These are phyloP conservation scores for Drosophila kuntzei DNA, from an alignment of 2,888 invertebrate genomes.

Conservation along the genomic window DNA sequence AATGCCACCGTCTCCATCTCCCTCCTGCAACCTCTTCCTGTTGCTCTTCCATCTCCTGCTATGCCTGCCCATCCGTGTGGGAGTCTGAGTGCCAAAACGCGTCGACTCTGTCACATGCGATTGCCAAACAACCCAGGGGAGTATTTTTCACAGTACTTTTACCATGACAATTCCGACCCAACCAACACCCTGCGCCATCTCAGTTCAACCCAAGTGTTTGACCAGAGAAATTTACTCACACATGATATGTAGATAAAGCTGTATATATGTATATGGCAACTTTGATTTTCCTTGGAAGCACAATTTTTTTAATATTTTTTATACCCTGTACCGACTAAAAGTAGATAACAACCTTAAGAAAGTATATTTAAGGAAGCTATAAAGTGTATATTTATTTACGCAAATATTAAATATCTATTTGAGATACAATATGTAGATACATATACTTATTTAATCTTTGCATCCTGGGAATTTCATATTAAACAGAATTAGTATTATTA, in stretches of 20 bases:
- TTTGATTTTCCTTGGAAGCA: background rate
- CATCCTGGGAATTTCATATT: background rate
- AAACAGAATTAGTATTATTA: too few species aligned
- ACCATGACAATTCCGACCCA: conserved; percentile 46
- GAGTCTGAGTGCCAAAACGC: conserved; percentile 56
- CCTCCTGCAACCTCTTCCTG: background rate
- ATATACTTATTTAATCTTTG: background rate
- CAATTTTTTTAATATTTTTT: background rate
- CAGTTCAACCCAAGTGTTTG: conserved; percentile 27
- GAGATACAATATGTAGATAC: background rate
- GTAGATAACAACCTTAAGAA: background rate
- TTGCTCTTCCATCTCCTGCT: background rate
- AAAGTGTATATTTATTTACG: background rate
- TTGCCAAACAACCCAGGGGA: conserved; percentile 59
- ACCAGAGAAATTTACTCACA: conserved; percentile 35
- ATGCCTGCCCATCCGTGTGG: conserved; percentile 38
- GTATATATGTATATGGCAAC: too few species aligned
- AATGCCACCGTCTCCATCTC: conserved; percentile 8
- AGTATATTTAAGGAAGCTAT: background rate
- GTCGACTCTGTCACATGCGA: conserved; percentile 60
- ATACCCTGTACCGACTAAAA: background rate
- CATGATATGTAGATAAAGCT: background rate
- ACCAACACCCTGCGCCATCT: conserved; percentile 41
- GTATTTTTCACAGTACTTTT: conserved; percentile 46
- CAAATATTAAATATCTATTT: background rate